Evolutionary conservation across 30 jellyfish, hydroid and myxozoan genomes (phyloP), one percentile per base, ranked within the genome.

Genomic region (Sanderia malayensis): DNA sequence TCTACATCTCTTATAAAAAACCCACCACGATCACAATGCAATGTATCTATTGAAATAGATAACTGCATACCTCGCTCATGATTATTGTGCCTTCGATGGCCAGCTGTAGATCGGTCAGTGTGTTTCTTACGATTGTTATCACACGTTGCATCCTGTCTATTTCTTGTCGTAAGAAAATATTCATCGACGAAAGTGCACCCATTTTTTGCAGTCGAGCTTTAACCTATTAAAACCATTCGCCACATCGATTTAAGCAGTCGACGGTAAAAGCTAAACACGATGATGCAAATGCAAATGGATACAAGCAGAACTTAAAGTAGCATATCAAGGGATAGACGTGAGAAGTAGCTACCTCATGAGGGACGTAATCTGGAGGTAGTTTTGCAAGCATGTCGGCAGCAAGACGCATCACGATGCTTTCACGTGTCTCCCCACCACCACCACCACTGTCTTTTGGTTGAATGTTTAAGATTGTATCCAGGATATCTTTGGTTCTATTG

Each of bases 391-490:
- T 89, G 34, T 89, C 97, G 24, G 86, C 60, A 7, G 97, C 97
- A 57, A 74, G 85, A 30, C 76, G 83, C 88, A 78, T 89, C 30
- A 89, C 97, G 32, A 73, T 77, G 31, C 90, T 77, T 59, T 89
- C 97, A 18, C 97, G 76, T 66, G 97, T 89, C 58, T 89, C 97
- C 44, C 97, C 97, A 32, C 76, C 76, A 8, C 97, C 97, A 0
- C 94, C 95, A 15, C 97, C 97, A 70, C 97, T 89, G 67, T 89
- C 97, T 57, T 89, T 89, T 10, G 97, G 97, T 74, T 89, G 97
- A 55, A 89, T 82, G 75, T 89, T 89, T 75, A 89, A 61, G 52
- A 89, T 89, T 4, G 95, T 81, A 33, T 89, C 95, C 82, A 89
- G 67, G 1, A 90, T 82, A 62, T 82, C 94, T 55, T 67, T 67